A percentile compares a stretch with the other conserved stretches of the same genome.
These are phyloP conservation scores for Gortyna flavago DNA, from an alignment of 2,888 invertebrate genomes.

Conservation along the genomic window DNA sequence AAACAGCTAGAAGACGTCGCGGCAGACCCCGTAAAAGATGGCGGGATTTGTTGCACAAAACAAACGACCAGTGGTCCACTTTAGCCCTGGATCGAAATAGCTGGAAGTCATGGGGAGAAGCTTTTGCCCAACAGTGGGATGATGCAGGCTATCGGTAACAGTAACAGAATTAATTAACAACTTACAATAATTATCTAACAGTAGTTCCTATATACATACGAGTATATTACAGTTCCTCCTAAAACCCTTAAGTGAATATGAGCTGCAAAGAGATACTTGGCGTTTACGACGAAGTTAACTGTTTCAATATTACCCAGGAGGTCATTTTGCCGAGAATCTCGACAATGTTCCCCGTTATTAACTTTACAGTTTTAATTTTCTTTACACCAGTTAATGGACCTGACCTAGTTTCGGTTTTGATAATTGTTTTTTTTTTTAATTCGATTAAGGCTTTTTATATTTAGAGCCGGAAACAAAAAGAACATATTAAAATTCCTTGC, in stretches of 20 bases:
- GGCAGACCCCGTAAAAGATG: no score
- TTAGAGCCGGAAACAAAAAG: background rate
- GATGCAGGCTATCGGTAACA: no score
- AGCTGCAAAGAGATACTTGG: slow-evolving; percentile 27
- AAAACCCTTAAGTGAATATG: slow-evolving; percentile 32
- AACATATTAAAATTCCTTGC: background rate
- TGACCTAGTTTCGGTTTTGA: slow-evolving; percentile 37
- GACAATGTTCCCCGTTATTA: slow-evolving; percentile 30
- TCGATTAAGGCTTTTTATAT: slow-evolving; percentile 1
- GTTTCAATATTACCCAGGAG: slow-evolving; percentile 19
- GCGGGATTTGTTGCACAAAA: no score
- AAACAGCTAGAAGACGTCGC: no score
- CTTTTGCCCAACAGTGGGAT: no score
- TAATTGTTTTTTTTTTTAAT: slow-evolving; percentile 4
- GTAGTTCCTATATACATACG: background rate
- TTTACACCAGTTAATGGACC: slow-evolving; percentile 15
- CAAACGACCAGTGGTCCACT: no score
- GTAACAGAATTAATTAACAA: background rate
- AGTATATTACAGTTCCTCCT: background rate
- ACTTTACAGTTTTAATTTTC: slow-evolving; percentile 52
- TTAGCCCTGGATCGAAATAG: no score
- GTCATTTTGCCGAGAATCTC: slow-evolving; percentile 40
- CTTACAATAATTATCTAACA: background rate
- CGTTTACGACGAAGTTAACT: slow-evolving; percentile 33
- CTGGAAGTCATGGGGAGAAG: no score